These are phyloP conservation scores for Noturus placidus DNA, from an alignment of 2,113 vertebrate species.

Conservation along the genomic window DNA sequence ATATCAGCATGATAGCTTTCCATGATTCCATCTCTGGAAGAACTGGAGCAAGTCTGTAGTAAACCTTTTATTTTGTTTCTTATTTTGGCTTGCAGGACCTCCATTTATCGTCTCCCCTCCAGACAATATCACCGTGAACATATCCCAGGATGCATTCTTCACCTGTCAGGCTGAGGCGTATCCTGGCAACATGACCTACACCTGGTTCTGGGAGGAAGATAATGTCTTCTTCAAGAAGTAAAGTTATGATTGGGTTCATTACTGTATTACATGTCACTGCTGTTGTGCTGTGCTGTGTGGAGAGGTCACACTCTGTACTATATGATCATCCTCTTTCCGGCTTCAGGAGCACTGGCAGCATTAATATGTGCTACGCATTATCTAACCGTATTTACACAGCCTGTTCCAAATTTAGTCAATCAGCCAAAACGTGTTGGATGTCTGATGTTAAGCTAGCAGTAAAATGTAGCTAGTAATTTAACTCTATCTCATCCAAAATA, in stretches of 20 bases:
- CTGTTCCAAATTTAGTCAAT: neutral
- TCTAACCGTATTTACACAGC: no score
- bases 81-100: constrained; percentile 61
- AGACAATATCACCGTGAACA: constrained; percentile 98
- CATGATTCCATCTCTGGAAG: neutral
- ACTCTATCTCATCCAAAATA: neutral
- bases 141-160: constrained; percentile 98
- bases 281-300: constrained; percentile 32
- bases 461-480: neutral
- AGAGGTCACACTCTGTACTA: constrained; percentile 25
- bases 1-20: neutral
- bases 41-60: neutral
- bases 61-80: constrained; percentile 18
- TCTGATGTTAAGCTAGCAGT: neutral
- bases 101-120: constrained; percentile 92
- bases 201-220: constrained; percentile 97
- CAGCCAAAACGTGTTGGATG: neutral
- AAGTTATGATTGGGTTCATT: constrained; percentile 73
- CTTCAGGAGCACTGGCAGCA: constrained; percentile 13
- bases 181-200: constrained; percentile 97
- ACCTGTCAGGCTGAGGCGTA: constrained; percentile 98
- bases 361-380: neutral
- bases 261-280: constrained; percentile 53
- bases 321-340: constrained; percentile 38
- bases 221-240: constrained; percentile 99